Base-by-base conservation (phyloP, 2,888 invertebrate genomes). In the Eledone cirrhosa region DNA sequence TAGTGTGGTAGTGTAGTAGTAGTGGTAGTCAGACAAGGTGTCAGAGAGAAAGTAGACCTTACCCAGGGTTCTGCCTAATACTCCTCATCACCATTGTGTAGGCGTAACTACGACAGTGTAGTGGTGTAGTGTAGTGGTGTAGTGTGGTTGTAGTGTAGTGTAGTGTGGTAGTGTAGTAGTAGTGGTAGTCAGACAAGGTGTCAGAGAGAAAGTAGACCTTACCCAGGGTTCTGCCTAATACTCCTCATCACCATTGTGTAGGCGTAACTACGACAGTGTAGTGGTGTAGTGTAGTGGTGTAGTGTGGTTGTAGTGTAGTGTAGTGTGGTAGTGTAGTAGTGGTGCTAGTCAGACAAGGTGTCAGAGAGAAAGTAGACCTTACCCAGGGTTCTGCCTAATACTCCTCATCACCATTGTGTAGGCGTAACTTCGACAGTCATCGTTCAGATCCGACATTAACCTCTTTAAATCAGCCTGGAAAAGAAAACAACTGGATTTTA, bases 211-310 rank as follows among this genome's bases (percentile, higher is more conserved):
- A 16, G 3, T 1, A 47, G 5, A 3, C 74, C 85, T 83, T 81
- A 90, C 89, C 85, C 90, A 22, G 94, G 94, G 88, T 94, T 93
- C 86, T 94, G 93, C 84, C 94, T 94, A 41, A 95, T 90, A 86
- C 94, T 93, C 81, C 94, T 92, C 67, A 95, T 93, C 16, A 97
- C 92, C 77, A 96, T 92, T 77, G 93, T 92, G 85, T 96, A 94
- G 22, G 96, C 94, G 78, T 94, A 92, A 78, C 92, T 92, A 53
- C 97, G 93, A 80, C 95, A 93, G 83, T 93, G n/a, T n/a, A n/a
- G n/a, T n/a, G n/a, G n/a, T n/a, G n/a, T n/a, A n/a, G n/a, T n/a
- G n/a, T n/a, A n/a, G n/a, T n/a, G n/a, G n/a, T n/a, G n/a, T n/a
- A n/a, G n/a, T n/a, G n/a, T n/a, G n/a, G n/a, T n/a, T n/a, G n/a